These are phyloP conservation scores for Salvator merianae DNA, from an alignment of 2,113 vertebrate species.

Conservation along the genomic window DNA sequence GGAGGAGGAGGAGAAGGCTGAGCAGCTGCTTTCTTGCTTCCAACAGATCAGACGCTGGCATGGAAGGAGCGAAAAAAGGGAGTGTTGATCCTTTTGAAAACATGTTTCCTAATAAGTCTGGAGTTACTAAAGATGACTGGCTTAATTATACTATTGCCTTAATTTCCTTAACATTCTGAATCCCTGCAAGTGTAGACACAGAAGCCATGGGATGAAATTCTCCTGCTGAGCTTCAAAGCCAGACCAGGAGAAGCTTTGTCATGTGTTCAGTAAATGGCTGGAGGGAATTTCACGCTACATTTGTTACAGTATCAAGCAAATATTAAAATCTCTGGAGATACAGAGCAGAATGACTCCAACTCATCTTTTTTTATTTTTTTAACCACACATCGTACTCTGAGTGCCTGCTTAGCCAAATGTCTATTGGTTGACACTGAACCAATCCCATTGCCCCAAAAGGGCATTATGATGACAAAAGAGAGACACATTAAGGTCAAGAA, in stretches of 20 bases:
- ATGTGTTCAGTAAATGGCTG: neutral
- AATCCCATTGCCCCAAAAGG: too few species aligned
- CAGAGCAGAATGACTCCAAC: neutral
- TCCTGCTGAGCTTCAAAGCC: neutral
- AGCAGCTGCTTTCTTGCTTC: neutral
- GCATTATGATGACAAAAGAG: too few species aligned
- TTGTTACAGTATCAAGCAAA: conserved; percentile 10
- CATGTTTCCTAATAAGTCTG: neutral
- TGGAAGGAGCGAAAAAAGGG: neutral
- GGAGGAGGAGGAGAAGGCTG: too few species aligned
- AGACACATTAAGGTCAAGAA: too few species aligned
- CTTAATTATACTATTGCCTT: neutral
- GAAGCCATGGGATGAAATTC: neutral
- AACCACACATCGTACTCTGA: too few species aligned
- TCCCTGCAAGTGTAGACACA: neutral
- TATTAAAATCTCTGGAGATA: neutral
- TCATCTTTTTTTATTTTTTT: too few species aligned
- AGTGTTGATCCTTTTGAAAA: neutral
- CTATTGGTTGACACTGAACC: too few species aligned
- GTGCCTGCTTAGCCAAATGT: too few species aligned
- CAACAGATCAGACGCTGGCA: neutral
- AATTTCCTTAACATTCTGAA: neutral
- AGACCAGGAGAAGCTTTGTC: neutral
- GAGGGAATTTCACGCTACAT: conserved; percentile 16
- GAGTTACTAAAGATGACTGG: neutral